phyloP scores from a whole-genome alignment of 2,888 invertebrate genomes.

The Volucella bombylans region DNA sequence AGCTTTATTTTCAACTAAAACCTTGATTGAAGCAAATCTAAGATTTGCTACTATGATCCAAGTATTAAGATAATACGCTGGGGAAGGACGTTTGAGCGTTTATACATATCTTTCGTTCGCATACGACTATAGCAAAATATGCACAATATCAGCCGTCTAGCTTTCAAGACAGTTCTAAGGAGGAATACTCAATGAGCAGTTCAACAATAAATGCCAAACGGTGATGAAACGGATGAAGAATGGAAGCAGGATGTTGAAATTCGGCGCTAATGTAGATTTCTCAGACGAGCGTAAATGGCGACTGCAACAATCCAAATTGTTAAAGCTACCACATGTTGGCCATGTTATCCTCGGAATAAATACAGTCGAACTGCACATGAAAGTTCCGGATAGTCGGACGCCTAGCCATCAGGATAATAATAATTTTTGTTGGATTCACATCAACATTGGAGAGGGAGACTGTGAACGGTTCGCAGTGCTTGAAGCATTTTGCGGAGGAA shows the following conservation, averaged over 20 bases:
- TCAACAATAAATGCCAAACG: conserved; percentile 79
- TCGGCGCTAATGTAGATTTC: conserved; percentile 99
- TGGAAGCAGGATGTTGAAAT: conserved; percentile 86
- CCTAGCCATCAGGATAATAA: conserved; percentile 99
- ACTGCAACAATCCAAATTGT: conserved; percentile 96
- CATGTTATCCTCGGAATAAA: conserved; percentile 99
- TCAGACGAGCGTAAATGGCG: too few species aligned
- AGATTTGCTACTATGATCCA: too few species aligned
- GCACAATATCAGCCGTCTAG: conserved; percentile 99
- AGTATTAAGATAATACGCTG: conserved; percentile 93
- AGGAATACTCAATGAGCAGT: conserved; percentile 88
- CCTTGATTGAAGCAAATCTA: conserved; percentile 97
- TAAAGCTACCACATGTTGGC: conserved; percentile 98
- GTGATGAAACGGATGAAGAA: conserved; percentile 82
- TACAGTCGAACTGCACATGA: conserved; percentile 99
- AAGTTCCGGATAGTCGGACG: conserved; percentile 95
- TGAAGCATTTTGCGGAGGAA: conserved; percentile 98
- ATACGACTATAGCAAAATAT: conserved; percentile 98
- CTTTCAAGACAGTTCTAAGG: conserved; percentile 95
- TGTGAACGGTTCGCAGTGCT: conserved; percentile 99
- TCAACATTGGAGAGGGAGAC: conserved; percentile 99
- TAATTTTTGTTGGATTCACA: conserved; percentile 99
- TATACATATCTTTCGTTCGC: conserved; percentile 95
- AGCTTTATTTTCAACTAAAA: conserved; percentile 98
- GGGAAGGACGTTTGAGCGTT: conserved; percentile 96